Conservation (phyloP, 2,888 invertebrate genomes). For the Dynastes grantii region DNA sequence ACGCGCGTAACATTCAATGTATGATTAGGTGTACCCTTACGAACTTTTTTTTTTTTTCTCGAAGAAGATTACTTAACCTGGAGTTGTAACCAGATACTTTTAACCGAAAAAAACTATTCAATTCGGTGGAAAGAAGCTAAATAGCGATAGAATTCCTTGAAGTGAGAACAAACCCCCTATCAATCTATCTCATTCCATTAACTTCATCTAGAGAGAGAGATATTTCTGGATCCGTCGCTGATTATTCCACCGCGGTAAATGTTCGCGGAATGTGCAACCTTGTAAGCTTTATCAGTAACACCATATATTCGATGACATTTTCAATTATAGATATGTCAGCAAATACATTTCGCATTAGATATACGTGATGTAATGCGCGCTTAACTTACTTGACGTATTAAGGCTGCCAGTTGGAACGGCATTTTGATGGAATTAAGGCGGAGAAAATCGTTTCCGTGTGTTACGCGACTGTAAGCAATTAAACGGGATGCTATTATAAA, state of each 20-base stretch:
- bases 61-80: too few species aligned
- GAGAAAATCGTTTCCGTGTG: background rate
- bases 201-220: conserved; percentile 2
- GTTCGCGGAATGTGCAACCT: conserved; percentile 4
- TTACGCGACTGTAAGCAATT: too few species aligned
- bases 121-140: background rate
- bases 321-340: conserved; percentile 43
- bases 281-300: conserved; percentile 27
- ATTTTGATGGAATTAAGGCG: conserved; percentile 2
- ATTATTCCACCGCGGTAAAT: conserved; percentile 1
- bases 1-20: too few species aligned
- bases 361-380: conserved; percentile 10
- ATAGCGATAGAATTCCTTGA: conserved; percentile 3
- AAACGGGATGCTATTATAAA: too few species aligned
- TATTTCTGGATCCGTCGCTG: background rate
- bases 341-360: conserved; percentile 20
- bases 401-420: background rate
- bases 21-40: too few species aligned
- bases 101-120: background rate
- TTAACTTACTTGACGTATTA: conserved; percentile 26
- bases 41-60: too few species aligned
- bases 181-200: background rate
- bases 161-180: background rate
- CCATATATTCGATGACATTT: conserved; percentile 32
- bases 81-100: background rate